phyloP scores from a whole-genome alignment of 2,888 invertebrate species.

The Uropetala carovei region DNA sequence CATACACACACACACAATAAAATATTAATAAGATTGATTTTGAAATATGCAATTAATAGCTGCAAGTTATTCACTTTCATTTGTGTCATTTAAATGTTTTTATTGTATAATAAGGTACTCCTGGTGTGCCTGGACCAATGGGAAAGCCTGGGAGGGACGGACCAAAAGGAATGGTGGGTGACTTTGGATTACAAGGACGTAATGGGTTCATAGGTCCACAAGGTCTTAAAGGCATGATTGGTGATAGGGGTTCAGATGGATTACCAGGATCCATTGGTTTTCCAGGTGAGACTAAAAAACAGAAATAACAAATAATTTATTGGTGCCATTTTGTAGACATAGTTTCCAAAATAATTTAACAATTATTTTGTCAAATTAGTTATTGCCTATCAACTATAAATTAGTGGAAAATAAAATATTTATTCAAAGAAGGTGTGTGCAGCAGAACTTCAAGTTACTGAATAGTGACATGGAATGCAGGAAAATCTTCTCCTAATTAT shows the following conservation, averaged over 20 bases:
- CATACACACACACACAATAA: too few species aligned
- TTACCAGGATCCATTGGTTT: constrained; percentile 71
- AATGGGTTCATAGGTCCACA: constrained; percentile 71
- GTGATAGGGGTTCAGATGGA: constrained; percentile 73
- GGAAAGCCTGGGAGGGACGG: constrained; percentile 72
- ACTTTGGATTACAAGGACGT: constrained; percentile 69
- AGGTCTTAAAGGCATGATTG: constrained; percentile 73
- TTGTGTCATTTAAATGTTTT: constrained; percentile 65
- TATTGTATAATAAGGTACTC: constrained; percentile 67
- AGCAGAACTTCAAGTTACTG: too few species aligned
- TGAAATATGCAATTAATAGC: constrained; percentile 40
- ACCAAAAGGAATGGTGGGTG: constrained; percentile 69
- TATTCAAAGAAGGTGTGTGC: too few species aligned
- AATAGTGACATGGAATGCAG: too few species aligned
- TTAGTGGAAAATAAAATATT: too few species aligned
- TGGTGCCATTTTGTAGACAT: too few species aligned
- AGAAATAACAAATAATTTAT: background rate
- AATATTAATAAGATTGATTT: too few species aligned
- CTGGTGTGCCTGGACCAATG: constrained; percentile 70
- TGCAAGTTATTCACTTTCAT: background rate
- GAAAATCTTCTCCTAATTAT: too few species aligned
- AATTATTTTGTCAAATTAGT: too few species aligned
- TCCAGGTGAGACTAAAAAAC: constrained; percentile 71
- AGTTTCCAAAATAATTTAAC: too few species aligned
- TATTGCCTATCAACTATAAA: too few species aligned